Conservation (phyloP, 2,113 vertebrate species). For the Cyprinus carpio region DNA sequence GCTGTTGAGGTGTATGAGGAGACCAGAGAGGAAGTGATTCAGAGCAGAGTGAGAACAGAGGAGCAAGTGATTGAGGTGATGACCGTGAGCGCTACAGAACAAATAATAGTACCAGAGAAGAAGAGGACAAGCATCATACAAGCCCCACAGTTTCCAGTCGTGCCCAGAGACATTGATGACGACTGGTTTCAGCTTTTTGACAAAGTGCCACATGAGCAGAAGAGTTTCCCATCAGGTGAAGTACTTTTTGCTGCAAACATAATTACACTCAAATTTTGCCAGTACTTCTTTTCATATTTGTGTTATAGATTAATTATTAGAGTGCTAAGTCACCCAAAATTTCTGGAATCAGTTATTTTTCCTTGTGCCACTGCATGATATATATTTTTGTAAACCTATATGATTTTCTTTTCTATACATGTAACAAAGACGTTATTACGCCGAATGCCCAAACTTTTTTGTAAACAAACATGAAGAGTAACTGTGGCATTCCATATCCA, state of each 20-base stretch:
- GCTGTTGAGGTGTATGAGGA: not conserved
- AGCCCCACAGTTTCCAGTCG: not conserved
- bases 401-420: not conserved
- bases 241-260: no score
- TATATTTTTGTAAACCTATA: not conserved
- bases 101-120: not conserved
- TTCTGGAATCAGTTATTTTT: not conserved
- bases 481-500: not conserved
- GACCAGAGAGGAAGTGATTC: not conserved
- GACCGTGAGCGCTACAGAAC: not conserved
- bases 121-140: not conserved
- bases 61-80: slow-evolving; percentile 19
- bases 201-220: not conserved
- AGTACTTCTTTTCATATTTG: no score
- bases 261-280: no score
- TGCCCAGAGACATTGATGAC: slow-evolving; percentile 12
- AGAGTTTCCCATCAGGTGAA: slow-evolving; percentile 26
- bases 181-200: slow-evolving; percentile 47
- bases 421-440: not conserved
- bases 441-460: not conserved
- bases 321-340: not conserved
- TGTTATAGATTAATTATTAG: not conserved
- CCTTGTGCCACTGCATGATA: not conserved
- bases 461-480: not conserved
- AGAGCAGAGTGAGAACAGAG: not conserved